phyloP scores from a whole-genome alignment of 2,888 invertebrate species.

The Lasiommata megera region DNA sequence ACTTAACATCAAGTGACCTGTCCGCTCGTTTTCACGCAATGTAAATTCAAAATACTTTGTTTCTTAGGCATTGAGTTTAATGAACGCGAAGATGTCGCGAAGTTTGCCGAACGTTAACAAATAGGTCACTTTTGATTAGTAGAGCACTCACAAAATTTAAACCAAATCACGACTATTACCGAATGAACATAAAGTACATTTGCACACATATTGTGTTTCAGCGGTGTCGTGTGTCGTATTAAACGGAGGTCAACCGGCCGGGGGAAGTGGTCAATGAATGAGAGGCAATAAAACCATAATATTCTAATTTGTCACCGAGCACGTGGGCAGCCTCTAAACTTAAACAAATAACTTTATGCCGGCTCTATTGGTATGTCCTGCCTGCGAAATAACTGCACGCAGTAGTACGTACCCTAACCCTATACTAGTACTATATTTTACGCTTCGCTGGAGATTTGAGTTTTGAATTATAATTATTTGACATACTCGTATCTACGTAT shows the following conservation, averaged over 20 bases:
- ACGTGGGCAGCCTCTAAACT: constrained; percentile 76
- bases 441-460: neutral
- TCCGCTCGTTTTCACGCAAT: no score
- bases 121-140: neutral
- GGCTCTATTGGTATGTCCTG: constrained; percentile 78
- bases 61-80: no score
- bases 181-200: constrained; percentile 30
- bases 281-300: constrained; percentile 65
- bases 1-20: no score
- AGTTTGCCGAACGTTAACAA: no score
- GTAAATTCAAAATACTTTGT: neutral
- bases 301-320: constrained; percentile 54
- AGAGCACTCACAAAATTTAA: constrained; percentile 8
- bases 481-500: no score
- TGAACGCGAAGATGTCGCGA: no score
- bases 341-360: constrained; percentile 78
- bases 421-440: constrained; percentile 20
- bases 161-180: constrained; percentile 27
- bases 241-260: constrained; percentile 40
- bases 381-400: constrained; percentile 34
- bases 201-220: constrained; percentile 31
- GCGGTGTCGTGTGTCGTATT: constrained; percentile 35
- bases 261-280: constrained; percentile 61
- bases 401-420: neutral
- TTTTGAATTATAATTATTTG: no score